Evolutionary conservation across 2,113 vertebrate species (phyloP), one percentile per base, ranked within the genome.

Genomic region (Catharus fuscescens): DNA sequence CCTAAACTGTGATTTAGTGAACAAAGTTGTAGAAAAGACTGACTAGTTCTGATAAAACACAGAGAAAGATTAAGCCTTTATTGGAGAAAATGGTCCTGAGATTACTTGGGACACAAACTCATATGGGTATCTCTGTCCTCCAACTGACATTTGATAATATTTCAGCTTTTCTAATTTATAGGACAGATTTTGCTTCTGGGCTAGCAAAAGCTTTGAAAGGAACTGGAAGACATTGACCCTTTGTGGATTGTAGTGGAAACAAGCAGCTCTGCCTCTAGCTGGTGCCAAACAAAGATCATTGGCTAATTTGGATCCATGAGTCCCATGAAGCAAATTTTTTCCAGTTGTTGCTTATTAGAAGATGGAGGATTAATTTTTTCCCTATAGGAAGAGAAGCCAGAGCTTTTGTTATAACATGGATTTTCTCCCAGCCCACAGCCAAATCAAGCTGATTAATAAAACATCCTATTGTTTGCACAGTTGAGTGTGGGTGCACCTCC

Each of bases 21-120:
- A 76, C 31, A 79, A 85, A 84, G 48, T 24, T 26, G n/a, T 18
- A 81, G 69, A 60, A 74, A 91, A 93, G 70, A 85, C 73, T 64
- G 86, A 66, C 67, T 34, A 89, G 73, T 72, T 92, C 70, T 81
- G 91, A 92, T 92, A 92, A 91, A 93, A 89, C 12, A 47, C 24
- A 44, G 14, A 57, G 80, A 38, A 52, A 64, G 67, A 87, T 54
- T 64, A 74, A 65, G 18, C 54, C 23, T 64, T 69, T 76, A 57
- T 79, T 91, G 64, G 56, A 64, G 47, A 73, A 88, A 90, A 86
- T 17, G 11, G 64, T 36, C 24, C 77, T 91, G 91, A 82, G 56
- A 71, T 90, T 80, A 62, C n/a, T 29, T 66, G 20, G 72, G 44
- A 56, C 40, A 92, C n/a, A 84, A 86, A 80, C 15, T 40, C 32